A percentile compares a stretch with the other conserved stretches of the same genome.
Conservation (phyloP, 2,888 invertebrate species). For the Sinohyriopsis cumingii region DNA sequence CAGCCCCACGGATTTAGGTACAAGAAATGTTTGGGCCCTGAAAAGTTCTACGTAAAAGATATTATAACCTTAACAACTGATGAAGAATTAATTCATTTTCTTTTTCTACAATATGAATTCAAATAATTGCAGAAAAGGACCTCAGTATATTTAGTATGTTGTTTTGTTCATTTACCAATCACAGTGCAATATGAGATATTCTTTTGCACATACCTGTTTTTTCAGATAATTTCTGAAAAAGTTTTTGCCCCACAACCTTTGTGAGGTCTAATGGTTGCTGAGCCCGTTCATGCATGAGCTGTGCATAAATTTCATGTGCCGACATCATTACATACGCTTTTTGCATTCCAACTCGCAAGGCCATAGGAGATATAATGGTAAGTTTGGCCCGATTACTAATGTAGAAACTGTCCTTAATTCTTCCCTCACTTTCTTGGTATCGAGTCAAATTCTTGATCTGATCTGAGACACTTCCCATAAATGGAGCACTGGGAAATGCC, state of each 20-base stretch:
- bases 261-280: slow-evolving; percentile 58
- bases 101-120: no score
- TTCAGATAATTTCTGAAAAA: slow-evolving; percentile 10
- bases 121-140: no score
- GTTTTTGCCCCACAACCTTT: slow-evolving; percentile 31
- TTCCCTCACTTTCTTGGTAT: slow-evolving; percentile 28
- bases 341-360: slow-evolving; percentile 27
- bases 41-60: no score
- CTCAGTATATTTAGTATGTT: no score
- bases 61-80: no score
- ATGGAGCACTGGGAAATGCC: slow-evolving; percentile 63
- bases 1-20: no score
- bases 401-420: slow-evolving; percentile 34
- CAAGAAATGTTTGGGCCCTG: no score
- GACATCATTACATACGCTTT: slow-evolving; percentile 35
- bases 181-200: no score
- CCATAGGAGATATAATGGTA: slow-evolving; percentile 48
- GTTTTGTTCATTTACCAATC: no score
- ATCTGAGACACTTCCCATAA: slow-evolving; percentile 30
- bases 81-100: no score
- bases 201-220: no score
- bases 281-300: slow-evolving; percentile 41
- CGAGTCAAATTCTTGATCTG: slow-evolving; percentile 38
- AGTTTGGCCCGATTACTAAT: slow-evolving; percentile 46
- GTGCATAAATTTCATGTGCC: slow-evolving; percentile 46